Base-by-base conservation (phyloP, 2,113 vertebrate genomes). In the Mustela nigripes region DNA sequence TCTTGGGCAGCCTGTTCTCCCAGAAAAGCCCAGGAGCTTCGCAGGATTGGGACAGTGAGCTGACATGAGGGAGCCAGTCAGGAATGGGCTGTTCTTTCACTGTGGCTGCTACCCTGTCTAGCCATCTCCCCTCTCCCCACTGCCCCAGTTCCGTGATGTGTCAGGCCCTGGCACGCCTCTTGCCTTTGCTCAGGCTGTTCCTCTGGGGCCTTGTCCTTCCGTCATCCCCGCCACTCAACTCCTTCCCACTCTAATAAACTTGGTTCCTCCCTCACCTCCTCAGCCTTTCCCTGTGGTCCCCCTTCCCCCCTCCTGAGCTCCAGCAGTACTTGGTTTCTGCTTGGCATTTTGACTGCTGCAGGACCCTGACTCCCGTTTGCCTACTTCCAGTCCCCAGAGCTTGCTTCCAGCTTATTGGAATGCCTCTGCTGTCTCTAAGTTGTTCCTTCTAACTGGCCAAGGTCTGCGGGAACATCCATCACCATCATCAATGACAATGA, bases 91-190 rank as follows among this genome's bases (percentile, higher is more conserved):
- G 33, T 18, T 74, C 36, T 73, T 53, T 39, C 26, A 1, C 16
- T 50, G 33, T 22, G 65, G n/a, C 39, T 83, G 18, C 11, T 7
- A 11, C 22, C 16, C 6, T 2, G 0, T 45, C 33, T 0, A 12
- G 42, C 39, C 33, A 56, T 15, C 10, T 36, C 28, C 69, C 14
- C 18, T 31, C 4, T 63, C 42, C 16, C 62, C 21, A 48, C 63
- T 15, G 14, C 45, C 58, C 33, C 78, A 36, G 1, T 22, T 45
- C 36, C 21, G 9, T 2, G 67, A 22, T 69, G 42, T 58, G 26
- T 21, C 5, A 63, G 82, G 39, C 78, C n/a, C 71, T 91, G 11
- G 8, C 65, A 8, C 1, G 1, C 48, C 16, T 63, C 71, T 93
- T 93, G 56, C 71, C 82, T 58, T 71, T 24, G 24, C 48, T 60